Evolutionary conservation across 2,888 invertebrate species (phyloP), one percentile per base, ranked within the genome.

Genomic region (Odontocerum albicorne): DNA sequence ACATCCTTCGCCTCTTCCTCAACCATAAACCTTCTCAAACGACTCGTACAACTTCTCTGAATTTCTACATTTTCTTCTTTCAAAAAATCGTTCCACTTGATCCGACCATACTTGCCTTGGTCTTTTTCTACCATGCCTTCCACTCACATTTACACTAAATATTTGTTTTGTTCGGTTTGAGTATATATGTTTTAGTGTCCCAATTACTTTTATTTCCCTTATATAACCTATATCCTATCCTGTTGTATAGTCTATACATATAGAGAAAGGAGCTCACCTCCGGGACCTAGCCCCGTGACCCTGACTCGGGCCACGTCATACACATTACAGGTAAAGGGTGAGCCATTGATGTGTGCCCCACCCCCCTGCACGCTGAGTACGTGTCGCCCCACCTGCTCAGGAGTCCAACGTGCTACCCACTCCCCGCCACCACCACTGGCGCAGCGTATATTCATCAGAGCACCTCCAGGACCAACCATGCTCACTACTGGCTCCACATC

Each of bases 271-370:
- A 7, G 47, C 62, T 61, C 51, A 76, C 77, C 77, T 65, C 77
- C 77, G 57, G 77, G 72, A 0, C 78, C 78, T 21, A 87, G 66
- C 1, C 87, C 87, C 13, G 85, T 83, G 19, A 88, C 87, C 22
- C 84, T 74, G 10, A 91, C 92, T 61, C 91, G 85, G 1, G 88
- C 85, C 0, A 96, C 94, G 68, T 96, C 95, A 65, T 95, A 96
- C 31, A 95, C 92, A 69, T 96, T 94, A 71, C 96, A 96, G 15
- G 89, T 90, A 71, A 94, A 95, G 0, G 96, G 96, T 15, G 94
- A 94, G 1, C 95, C 95, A 55, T 87, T 88, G 2, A 96, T 88
- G 46, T 90, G 88, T 62, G 92, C 86, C 22, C 88, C 90, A 50
- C 90, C 91, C 44, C 92, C 84, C 17, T 90, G 81, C 19, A 95